Base-by-base conservation (phyloP, 2,888 invertebrate species). In the Oligia fasciuncula region DNA sequence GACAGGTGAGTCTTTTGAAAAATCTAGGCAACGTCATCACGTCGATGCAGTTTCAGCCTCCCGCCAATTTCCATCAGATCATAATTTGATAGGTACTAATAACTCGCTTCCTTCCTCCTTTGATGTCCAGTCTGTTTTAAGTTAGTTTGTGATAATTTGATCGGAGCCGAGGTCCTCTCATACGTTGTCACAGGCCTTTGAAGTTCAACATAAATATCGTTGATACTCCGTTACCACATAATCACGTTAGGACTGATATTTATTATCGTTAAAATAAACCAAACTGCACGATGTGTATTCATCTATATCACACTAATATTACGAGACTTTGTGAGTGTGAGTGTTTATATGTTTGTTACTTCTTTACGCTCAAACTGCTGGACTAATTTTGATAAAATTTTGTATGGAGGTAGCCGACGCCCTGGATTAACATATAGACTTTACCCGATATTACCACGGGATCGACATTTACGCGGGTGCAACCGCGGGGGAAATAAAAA, bases 101-200 rank as follows among this genome's bases (percentile, higher is more conserved):
- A 90, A 90, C 87, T 81, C 83, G 87, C 89, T 90, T 89, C 89
- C 87, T 81, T 68, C 80, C 81, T 79, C 83, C 93, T 94, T 94
- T 94, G 94, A 95, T 90, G 93, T 92, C 82, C 79, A 79, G 86
- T 80, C 86, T 85, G 91, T 89, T 87, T 90, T 87, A 90, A 90
- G 88, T 90, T 86, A 89, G 91, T 92, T 92, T 89, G 88, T 90
- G 89, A 92, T 94, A 92, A 94, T 94, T 92, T 90, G 90, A 93
- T 93, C 90, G 88, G 88, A 81, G 86, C 72, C 40, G 71, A 74
- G 82, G 87, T 81, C 78, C n/a, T 76, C 71, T 13, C 40, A 65
- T 51, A 78, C 76, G 80, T 46, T 85, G 83, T 83, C 85, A 54
- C 67, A 54, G 54, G 49, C 70, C 89, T 89, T 89, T 89, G 90